phyloP scores from a whole-genome alignment of 2,888 invertebrate genomes.

The Alsophila aescularia region DNA sequence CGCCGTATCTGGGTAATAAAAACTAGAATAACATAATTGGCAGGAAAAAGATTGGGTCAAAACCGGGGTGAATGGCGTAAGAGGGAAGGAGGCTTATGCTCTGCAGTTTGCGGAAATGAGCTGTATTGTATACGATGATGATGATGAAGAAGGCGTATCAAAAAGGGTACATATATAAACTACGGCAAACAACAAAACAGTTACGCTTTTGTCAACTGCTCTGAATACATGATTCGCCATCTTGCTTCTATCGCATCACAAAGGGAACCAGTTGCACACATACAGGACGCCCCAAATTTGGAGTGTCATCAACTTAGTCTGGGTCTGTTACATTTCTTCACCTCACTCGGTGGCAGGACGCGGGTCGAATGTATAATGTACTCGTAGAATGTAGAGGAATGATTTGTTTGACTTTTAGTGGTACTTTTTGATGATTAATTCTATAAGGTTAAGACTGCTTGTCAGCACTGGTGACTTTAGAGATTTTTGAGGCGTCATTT shows the following conservation, averaged over 20 bases:
- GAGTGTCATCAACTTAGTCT: constrained; percentile 22
- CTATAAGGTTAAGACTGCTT: neutral
- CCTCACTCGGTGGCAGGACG: neutral
- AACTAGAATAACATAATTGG: too few species aligned
- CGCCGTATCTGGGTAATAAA: too few species aligned
- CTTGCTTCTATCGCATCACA: constrained; percentile 1
- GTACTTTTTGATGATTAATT: neutral
- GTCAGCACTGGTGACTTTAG: too few species aligned
- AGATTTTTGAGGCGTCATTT: too few species aligned
- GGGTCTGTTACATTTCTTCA: constrained; percentile 21
- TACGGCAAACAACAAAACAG: constrained; percentile 1
- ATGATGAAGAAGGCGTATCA: too few species aligned
- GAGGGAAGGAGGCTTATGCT: too few species aligned
- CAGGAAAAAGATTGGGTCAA: too few species aligned
- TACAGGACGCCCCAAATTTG: constrained; percentile 42
- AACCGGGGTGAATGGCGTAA: too few species aligned
- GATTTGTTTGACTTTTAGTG: constrained; percentile 6
- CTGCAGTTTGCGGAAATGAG: too few species aligned
- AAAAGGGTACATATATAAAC: neutral
- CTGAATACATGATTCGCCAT: constrained; percentile 11
- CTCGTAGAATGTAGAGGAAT: constrained; percentile 13
- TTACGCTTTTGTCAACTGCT: constrained; percentile 10
- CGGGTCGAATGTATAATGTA: constrained; percentile 24
- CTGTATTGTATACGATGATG: too few species aligned
- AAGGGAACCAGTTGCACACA: constrained; percentile 19